Evolutionary conservation across 2,797 vertebrate species (phyloP).

Genomic region (Falco berigora): DNA sequence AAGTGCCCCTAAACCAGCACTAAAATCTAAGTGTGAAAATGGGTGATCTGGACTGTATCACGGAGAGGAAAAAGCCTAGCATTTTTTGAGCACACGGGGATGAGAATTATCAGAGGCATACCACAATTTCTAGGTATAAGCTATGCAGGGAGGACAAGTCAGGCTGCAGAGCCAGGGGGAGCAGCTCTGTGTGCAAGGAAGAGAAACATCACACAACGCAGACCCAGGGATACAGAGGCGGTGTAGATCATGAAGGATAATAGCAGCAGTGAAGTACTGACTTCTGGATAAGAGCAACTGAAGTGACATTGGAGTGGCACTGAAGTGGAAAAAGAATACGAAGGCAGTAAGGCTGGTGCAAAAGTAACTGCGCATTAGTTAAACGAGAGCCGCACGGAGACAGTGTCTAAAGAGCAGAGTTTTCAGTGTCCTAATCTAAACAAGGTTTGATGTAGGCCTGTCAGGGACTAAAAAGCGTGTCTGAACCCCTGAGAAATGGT

Average conservation of each 20-base stretch:
- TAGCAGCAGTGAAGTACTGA: not conserved
- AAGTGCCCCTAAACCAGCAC: not conserved
- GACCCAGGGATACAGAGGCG: not conserved
- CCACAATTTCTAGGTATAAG: not conserved
- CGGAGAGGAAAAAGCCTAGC: accelerated
- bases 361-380: not conserved
- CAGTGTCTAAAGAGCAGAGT: not conserved
- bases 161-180: not conserved
- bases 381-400: not conserved
- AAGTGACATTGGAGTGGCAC: not conserved
- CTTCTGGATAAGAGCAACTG: not conserved
- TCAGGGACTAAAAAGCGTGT: not conserved
- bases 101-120: not conserved
- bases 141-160: not conserved
- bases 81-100: not conserved
- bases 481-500: slow-evolving; percentile 16
- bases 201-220: not conserved
- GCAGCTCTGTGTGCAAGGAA: not conserved
- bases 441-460: slow-evolving; percentile 1
- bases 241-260: not conserved
- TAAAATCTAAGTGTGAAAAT: not conserved
- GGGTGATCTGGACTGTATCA: slow-evolving; percentile 14
- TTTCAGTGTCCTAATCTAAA: slow-evolving; percentile 18
- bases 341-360: not conserved
- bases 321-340: not conserved